Evolutionary conservation across 2,888 invertebrate species (phyloP), one percentile per base, ranked within the genome.

Genomic region (Petrolisthes manimaculis): DNA sequence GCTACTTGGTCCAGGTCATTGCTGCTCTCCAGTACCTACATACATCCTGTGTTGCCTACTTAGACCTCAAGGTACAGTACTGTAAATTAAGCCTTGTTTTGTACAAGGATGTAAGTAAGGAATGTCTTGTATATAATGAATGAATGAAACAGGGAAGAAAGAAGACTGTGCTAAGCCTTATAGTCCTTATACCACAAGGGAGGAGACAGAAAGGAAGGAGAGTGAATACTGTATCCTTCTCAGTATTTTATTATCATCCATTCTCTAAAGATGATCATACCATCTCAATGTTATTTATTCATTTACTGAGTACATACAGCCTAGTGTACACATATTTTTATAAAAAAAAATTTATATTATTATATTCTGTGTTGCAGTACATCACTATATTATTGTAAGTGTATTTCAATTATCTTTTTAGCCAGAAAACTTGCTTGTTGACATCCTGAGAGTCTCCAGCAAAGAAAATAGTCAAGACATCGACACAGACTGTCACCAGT

Each of bases 401-500:
- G 37, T 37, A 37, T 37, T 37, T 85, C 71, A 67, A 14, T 67
- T 8, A 24, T 51, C 51, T 56, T 69, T 69, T 18, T 84, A 88
- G 88, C 88, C 88, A 14, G 88, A 88, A 18, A 88, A 88, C 37
- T 55, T 88, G 51, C 75, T 88, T 9, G 75, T 88, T n/a, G 88
- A 88, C 54, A 84, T 88, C 75, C 75, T 88, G 21, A 74, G 84
- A 54, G 84, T 81, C 8, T 84, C 81, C 12, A 69, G 84, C n/a
- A 71, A 81, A 21, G 81, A 4, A 5, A 56, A 75, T 55, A 24
- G 67, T 14, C 74, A 78, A 51, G 61, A 54, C 6, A 55, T 69
- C n/a, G 24, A 18, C 53, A 54, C 53, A 9, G 75, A 74, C n/a
- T 67, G 71, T 14, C 53, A 3, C 5, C 80, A 37, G 37, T 78